Base-by-base conservation (phyloP, 2,797 vertebrate genomes). In the Eulemur rubriventer region DNA sequence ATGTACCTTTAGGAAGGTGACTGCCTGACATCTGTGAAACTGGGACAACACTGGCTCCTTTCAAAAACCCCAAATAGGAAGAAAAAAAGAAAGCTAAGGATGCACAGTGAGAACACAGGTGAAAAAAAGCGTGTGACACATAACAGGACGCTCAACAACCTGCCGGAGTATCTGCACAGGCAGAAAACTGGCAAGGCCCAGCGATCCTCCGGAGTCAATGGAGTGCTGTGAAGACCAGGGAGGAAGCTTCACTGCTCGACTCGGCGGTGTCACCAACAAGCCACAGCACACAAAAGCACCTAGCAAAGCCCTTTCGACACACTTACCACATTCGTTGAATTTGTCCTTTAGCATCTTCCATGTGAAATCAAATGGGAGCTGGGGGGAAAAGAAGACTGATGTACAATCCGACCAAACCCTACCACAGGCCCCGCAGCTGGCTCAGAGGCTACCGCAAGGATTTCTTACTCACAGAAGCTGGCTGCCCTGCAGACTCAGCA, bases 301-400 rank as follows among this genome's bases (percentile, higher is more conserved):
- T 4, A 83, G 17, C 83, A 10, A 67, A 43, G 59, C 52, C 41
- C n/a, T 81, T 79, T 59, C 84, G 81, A 55, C 83, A 95, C 82
- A 99, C 99, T 99, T 98, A 99, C 99, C 99, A 63, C 99, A 99
- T 79, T 99, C 99, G 69, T 99, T 99, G 98, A 99, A 99, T 96
- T 99, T 99, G 98, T 99, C 99, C 98, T 99, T 99, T 97, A 99
- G 98, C 99, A 99, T 99, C 98, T 99, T 99, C 99, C 99, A 99
- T 95, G 99, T 99, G 97, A 99, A 99, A 98, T 99, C 99, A 98
- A 99, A 99, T 65, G 99, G 99, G 94, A 99, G 99, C 99, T 99
- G 98, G 61, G 98, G 97, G 84, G 93, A 57, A 92, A 3, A 52
- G 33, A 30, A 80, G 26, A 97, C 28, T 13, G 22, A 67, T 89